These are phyloP conservation scores for Cichlasoma orientale DNA, from an alignment of 2,797 vertebrate species.

Conservation along the genomic window DNA sequence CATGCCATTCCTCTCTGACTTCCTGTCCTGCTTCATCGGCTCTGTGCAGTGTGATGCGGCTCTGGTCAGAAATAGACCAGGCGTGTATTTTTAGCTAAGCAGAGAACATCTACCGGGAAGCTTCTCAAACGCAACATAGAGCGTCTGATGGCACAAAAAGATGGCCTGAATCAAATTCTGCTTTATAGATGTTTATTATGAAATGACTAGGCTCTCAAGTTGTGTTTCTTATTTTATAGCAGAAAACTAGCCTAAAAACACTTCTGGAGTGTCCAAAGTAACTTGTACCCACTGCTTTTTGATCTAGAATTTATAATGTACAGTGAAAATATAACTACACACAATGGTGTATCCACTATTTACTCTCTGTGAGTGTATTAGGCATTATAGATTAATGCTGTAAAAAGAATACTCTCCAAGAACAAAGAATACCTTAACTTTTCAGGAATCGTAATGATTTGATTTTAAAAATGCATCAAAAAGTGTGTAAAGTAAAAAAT, in stretches of 20 bases:
- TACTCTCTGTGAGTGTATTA: not conserved
- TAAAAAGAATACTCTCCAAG: no score
- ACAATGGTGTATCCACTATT: not conserved
- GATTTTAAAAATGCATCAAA: no score
- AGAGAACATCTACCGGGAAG: not conserved
- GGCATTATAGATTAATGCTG: not conserved
- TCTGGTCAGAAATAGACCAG: not conserved
- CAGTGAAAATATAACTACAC: not conserved
- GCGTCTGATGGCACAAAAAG: not conserved
- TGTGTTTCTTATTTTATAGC: not conserved
- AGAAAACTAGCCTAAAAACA: not conserved
- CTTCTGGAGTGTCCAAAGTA: not conserved
- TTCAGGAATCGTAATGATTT: not conserved
- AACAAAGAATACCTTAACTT: not conserved
- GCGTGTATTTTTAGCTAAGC: conserved; percentile 2
- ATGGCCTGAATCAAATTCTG: not conserved
- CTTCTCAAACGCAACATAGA: not conserved
- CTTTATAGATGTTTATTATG: not conserved
- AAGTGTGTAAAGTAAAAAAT: not conserved
- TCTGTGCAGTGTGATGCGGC: not conserved
- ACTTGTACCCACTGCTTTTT: no score
- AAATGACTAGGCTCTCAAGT: not conserved
- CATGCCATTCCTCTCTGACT: not conserved
- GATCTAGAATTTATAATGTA: no score
- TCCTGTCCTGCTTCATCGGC: not conserved